Evolutionary conservation across 2,888 invertebrate genomes (phyloP), one percentile per base, ranked within the genome.

Genomic region (Eupithecia dodoneata): DNA sequence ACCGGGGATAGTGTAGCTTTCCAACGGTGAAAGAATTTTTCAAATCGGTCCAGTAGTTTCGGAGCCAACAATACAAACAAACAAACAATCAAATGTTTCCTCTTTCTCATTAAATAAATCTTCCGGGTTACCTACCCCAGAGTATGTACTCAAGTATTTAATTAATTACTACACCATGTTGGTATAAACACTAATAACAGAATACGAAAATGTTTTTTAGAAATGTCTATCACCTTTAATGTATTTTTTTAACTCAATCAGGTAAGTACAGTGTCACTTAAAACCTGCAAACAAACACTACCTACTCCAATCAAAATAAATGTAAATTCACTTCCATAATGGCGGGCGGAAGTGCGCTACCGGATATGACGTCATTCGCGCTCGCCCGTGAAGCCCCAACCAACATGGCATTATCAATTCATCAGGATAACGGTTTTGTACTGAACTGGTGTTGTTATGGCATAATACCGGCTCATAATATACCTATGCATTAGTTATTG

Each of bases 321-420:
- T 76, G 76, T 72, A 72, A 67, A 74, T 75, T 70, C 84, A 74
- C 80, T 78, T 78, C 80, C 78, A 74, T 78, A 74, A 81, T 80
- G 88, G 83, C 85, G 18, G 70, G 41, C 79, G 79, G 79, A 79
- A 76, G 76, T 76, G 79, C 30, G 84, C 84, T 88, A 87, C 83
- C 89, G 91, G 90, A 85, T 86, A 76, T 90, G 87, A 91, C 90
- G 89, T 91, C 91, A 91, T 86, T 87, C 90, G 77, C 81, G 79
- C 79, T 76, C 79, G 79, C 70, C 86, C 91, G 88, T 87, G 87
- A 88, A 89, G 89, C 90, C 87, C 86, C 82, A 84, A 80, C 76
- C 81, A 84, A 79, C 84, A 81, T 82, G 85, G 78, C 80, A 82
- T 86, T 88, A 87, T 87, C 84, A 87, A 87, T 89, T 85, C 84